Percentiles rank a stretch among this genome's conserved stretches.
These are phyloP conservation scores for Pangasianodon gigas DNA, from an alignment of 2,113 vertebrate genomes.

Conservation along the genomic window DNA sequence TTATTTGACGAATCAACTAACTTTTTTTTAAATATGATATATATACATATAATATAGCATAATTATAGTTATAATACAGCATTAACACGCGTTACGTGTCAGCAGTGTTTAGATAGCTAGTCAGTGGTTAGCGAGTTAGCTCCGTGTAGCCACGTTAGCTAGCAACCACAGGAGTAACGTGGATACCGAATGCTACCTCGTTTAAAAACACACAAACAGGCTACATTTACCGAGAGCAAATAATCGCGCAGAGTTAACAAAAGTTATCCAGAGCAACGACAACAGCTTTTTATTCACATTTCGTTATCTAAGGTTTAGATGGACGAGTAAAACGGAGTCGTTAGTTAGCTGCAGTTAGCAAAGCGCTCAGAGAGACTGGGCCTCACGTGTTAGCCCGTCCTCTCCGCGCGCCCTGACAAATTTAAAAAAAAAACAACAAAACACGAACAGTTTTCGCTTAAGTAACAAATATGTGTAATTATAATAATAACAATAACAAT, in stretches of 20 bases:
- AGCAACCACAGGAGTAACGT: neutral
- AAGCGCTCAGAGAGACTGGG: neutral
- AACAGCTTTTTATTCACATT: neutral
- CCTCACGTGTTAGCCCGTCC: constrained; percentile 4
- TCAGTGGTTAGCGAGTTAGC: neutral
- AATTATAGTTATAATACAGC: no score
- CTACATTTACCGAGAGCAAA: neutral
- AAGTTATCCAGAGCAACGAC: neutral
- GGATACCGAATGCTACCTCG: neutral
- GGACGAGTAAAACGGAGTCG: neutral
- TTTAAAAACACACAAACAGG: neutral
- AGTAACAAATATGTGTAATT: neutral
- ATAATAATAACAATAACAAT: neutral
- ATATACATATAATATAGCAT: no score
- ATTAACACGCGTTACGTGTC: neutral
- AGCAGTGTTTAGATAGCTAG: neutral
- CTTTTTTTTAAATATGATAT: no score
- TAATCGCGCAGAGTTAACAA: neutral
- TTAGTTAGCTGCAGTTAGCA: neutral
- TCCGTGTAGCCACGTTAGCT: neutral
- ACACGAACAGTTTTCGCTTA: neutral
- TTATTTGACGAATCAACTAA: neutral
- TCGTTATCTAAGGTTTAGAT: no score
- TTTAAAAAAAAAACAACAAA: no score
- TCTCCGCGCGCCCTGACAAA: neutral